Evolutionary conservation across 2,797 vertebrate species (phyloP).

Genomic region (Anomalospiza imberbis): DNA sequence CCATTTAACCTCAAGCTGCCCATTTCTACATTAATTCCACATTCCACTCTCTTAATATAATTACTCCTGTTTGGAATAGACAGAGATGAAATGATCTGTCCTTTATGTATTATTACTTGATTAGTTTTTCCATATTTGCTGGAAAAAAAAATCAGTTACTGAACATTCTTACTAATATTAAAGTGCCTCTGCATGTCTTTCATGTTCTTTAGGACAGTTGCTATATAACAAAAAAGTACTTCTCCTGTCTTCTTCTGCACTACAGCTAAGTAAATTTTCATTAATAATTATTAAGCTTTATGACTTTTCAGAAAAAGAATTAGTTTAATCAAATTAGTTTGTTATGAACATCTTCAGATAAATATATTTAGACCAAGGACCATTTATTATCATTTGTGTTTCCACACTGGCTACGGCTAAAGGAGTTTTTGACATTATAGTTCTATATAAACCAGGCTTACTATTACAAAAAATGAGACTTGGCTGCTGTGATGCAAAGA

Average conservation of each 20-base stretch:
- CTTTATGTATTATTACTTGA: conserved; percentile 47
- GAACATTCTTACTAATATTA: background rate
- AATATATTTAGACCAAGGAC: background rate
- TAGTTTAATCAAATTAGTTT: background rate
- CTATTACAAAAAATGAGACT: background rate
- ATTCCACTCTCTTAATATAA: conserved; percentile 50
- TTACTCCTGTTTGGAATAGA: conserved; percentile 46
- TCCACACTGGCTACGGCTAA: background rate
- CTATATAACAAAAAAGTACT: background rate
- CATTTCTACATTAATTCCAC: background rate
- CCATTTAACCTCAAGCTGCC: conserved; percentile 40
- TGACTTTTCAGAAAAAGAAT: background rate
- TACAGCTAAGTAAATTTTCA: background rate
- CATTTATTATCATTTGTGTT: background rate
- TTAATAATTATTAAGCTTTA: background rate
- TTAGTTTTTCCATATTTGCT: conserved; percentile 27
- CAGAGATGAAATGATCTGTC: conserved; percentile 60
- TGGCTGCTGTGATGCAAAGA: background rate
- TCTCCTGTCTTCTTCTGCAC: background rate
- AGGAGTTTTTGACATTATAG: background rate
- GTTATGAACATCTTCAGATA: background rate
- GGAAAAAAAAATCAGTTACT: conserved; percentile 18
- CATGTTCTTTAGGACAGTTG: background rate
- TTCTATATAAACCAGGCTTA: background rate
- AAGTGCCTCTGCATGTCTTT: background rate